Conservation (phyloP, 2,888 invertebrate species). For the Oxyscelio sp. region DNA sequence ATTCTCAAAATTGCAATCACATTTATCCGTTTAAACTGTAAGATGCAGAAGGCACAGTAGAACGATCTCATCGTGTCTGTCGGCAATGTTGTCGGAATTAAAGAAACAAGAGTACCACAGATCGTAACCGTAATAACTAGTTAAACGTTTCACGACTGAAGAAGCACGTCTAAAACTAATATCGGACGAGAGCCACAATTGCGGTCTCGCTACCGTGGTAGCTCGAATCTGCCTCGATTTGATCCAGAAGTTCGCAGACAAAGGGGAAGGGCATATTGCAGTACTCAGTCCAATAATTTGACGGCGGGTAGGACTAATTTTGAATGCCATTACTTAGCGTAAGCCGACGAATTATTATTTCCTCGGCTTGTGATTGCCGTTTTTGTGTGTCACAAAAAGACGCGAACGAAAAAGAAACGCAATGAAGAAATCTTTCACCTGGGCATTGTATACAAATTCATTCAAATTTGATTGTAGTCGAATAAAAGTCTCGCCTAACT, state of each 20-base stretch:
- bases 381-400: slow-evolving; percentile 46
- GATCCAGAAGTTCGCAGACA: slow-evolving; percentile 72
- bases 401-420: slow-evolving; percentile 1
- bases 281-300: slow-evolving; percentile 84
- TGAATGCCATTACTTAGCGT: slow-evolving; percentile 88
- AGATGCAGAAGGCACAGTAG: slow-evolving; percentile 5
- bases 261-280: slow-evolving; percentile 41
- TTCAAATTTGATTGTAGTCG: slow-evolving; percentile 43
- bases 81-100: slow-evolving; percentile 70
- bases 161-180: slow-evolving; percentile 86
- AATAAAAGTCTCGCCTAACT: slow-evolving; percentile 34
- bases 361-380: slow-evolving; percentile 40
- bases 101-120: slow-evolving; percentile 76
- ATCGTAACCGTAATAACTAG: slow-evolving; percentile 86
- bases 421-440: slow-evolving; percentile 28
- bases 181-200: slow-evolving; percentile 86
- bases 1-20: neutral
- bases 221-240: slow-evolving; percentile 78
- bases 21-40: neutral
- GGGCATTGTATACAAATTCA: slow-evolving; percentile 63
- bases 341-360: slow-evolving; percentile 81
- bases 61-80: slow-evolving; percentile 42
- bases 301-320: slow-evolving; percentile 87
- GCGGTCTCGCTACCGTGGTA: slow-evolving; percentile 84
- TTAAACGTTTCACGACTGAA: slow-evolving; percentile 82